Evolutionary conservation across 2,113 vertebrate species (phyloP), one percentile per base, ranked within the genome.

Genomic region (Silurus glanis): DNA sequence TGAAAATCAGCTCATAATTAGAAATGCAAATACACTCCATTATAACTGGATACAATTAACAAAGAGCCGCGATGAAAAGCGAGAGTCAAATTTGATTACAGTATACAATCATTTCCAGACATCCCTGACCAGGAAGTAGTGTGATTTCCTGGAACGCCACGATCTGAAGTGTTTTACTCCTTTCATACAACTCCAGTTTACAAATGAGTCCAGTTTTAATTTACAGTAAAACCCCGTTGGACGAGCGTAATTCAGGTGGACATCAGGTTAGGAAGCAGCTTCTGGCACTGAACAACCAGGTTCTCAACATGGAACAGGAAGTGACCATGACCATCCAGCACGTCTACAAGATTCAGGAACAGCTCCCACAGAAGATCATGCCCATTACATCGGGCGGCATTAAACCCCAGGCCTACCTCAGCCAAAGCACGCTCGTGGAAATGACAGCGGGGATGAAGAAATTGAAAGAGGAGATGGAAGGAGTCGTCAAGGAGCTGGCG

Each of bases 381-480:
- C 94, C 97, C 71, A 94, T 95, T 87, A 87, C 95, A 81, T 95
- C 96, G 28, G 93, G 94, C 75, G 97, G 95, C 67, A 92, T 97
- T 91, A 99, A 99, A 83, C 95, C 97, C 82, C 95, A 97, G 86
- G 93, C 97, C 2, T 99, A 99, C 91, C 96, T 98, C 90, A 99
- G 97, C 85, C 98, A 97, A 92, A 99, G 96, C 94, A 99, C 97
- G 0, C 93, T 99, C 90, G 97, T 99, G 92, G 98, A 99, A 95
- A 99, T 99, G 98, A 99, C 98, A 14, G 96, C 99, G 61, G 98
- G 98, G 85, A 99, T 99, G 98, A 98, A 97, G 93, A 98, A 99
- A 91, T 92, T 99, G 62, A 99, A 99, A 91, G 97, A 99, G 90
- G 97, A 99, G 92, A 97, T 99, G 97, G 94, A 96, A 90, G 97